Evolutionary conservation across 2,888 invertebrate genomes (phyloP).

Genomic region (Notocelia uddmanniana): DNA sequence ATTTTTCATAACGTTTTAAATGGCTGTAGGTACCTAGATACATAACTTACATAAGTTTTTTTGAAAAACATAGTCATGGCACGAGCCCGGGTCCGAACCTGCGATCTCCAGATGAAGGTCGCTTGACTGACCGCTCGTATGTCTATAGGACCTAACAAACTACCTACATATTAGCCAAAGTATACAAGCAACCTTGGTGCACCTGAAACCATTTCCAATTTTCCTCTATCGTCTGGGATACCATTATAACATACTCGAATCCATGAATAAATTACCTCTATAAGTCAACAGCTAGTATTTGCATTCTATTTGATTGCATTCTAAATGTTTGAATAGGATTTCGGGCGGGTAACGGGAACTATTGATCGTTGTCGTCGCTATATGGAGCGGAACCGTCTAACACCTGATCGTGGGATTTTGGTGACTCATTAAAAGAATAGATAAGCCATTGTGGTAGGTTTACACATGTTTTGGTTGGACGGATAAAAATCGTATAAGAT

Average conservation of each 20-base stretch:
- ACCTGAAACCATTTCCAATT: not conserved
- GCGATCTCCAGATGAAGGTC: too few species aligned
- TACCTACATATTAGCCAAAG: not conserved
- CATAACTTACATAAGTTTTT: too few species aligned
- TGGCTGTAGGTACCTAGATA: too few species aligned
- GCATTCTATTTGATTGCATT: slow-evolving; percentile 26
- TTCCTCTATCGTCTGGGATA: slow-evolving; percentile 3
- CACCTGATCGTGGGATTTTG: slow-evolving; percentile 36
- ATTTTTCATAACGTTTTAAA: too few species aligned
- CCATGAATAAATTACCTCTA: slow-evolving; percentile 19
- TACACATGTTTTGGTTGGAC: not conserved
- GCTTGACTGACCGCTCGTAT: too few species aligned
- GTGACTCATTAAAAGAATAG: slow-evolving; percentile 19
- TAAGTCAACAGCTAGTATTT: slow-evolving; percentile 25
- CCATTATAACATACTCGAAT: not conserved
- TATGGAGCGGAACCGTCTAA: slow-evolving; percentile 45
- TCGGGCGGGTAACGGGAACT: slow-evolving; percentile 30
- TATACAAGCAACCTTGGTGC: not conserved
- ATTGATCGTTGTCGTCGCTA: slow-evolving; percentile 26
- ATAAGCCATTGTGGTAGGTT: slow-evolving; percentile 17
- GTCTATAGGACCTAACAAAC: too few species aligned
- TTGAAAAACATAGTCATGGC: too few species aligned
- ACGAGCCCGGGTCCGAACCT: too few species aligned
- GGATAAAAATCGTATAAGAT: not conserved
- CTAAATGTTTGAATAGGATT: slow-evolving; percentile 33